Conservation (phyloP, 2,797 vertebrate species). For the Peromyscus eremicus region DNA sequence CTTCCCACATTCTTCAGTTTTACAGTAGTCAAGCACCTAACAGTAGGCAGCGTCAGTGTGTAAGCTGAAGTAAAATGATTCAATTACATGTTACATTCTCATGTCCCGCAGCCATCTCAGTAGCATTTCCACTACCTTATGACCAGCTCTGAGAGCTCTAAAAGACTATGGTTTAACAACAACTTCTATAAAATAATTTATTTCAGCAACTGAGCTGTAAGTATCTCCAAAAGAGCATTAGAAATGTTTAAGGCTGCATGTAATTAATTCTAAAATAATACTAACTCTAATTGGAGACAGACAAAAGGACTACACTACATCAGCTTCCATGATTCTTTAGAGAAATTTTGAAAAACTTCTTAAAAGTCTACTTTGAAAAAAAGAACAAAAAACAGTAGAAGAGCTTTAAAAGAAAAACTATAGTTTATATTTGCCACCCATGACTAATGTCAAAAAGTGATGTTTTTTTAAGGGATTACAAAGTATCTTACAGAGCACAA, state of each 20-base stretch:
- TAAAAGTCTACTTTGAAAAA: neutral
- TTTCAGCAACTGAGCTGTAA: neutral
- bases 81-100: neutral
- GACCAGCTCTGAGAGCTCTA: neutral
- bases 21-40: neutral
- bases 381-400: neutral
- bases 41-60: rapidly evolving
- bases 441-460: neutral
- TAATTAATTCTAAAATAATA: neutral
- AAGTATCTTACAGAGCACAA: conserved; percentile 31
- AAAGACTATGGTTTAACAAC: neutral
- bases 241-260: neutral
- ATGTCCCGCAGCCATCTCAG: neutral
- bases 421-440: neutral
- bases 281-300: neutral
- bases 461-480: neutral
- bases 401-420: neutral
- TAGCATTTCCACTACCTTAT: neutral
- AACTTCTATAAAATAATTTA: neutral
- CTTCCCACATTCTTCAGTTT: neutral
- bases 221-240: neutral
- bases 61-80: rapidly evolving
- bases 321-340: neutral
- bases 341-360: neutral
- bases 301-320: neutral